Base-by-base conservation (phyloP, 2,797 vertebrate species). In the Acrossocheilus fasciatus region DNA sequence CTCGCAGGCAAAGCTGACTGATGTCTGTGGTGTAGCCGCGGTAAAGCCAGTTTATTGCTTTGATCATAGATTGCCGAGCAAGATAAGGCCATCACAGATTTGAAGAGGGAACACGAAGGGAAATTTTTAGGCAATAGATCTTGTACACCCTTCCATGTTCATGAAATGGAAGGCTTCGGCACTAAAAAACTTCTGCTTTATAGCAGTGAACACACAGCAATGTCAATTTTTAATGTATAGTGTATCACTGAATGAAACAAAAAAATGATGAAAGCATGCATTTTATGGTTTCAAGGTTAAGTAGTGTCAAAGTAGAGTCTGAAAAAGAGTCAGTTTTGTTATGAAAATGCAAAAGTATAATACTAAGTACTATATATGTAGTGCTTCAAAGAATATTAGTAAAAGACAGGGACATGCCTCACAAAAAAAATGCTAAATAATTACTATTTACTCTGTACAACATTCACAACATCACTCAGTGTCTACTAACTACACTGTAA, bases 1-100 rank as follows among this genome's bases (percentile, higher is more conserved):
- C 64, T 66, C 64, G 14, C 14, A 34, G 30, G 64, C 14, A 34
- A 66, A 66, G 64, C 64, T 34, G 64, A 66, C 89, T 17, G 81
- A 87, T 87, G 85, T 80, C 59, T 86, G 81, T 88, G 86, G 91
- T 87, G 89, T 45, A 86, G 36, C 90, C 80, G 82, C 81, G 47
- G 73, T 88, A 91, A 94, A 93, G 92, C 85, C 81, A 81, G 91
- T 93, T 95, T 95, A 95, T 95, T 95, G 91, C 93, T 87, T 91
- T 89, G 92, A 93, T 93, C 92, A 94, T 92, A 91, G 92, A 90
- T 91, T 92, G 91, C 90, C 91, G 91, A 91, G 93, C 90, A 91
- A 93, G 54, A 75, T 93, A 94, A 90, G 91, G 79, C 87, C 87
- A 89, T 89, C 76, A 41, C 18, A 6, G 36, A 82, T 82, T 26